These are phyloP conservation scores for Premnoplex brunnescens DNA, from an alignment of 2,797 vertebrate genomes.

Conservation along the genomic window DNA sequence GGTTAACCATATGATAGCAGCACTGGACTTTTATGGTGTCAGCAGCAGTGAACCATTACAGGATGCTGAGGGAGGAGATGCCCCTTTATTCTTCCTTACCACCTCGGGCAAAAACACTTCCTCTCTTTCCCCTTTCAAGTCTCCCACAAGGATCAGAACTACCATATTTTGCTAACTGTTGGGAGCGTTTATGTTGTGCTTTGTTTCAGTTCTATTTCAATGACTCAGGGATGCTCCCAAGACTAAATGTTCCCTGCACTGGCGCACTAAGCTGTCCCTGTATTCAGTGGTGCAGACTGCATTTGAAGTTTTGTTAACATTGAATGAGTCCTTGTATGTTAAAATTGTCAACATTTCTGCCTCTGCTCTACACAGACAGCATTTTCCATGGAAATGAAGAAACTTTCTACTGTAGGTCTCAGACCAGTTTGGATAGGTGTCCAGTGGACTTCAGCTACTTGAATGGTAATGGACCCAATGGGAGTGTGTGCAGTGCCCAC, in stretches of 20 bases:
- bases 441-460: constrained; percentile 84
- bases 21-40: background rate
- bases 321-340: background rate
- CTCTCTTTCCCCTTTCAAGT: background rate
- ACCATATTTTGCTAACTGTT: background rate
- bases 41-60: background rate
- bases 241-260: background rate
- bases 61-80: background rate
- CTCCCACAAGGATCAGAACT: background rate
- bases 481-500: constrained; percentile 93
- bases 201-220: background rate
- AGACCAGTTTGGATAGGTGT: constrained; percentile 90
- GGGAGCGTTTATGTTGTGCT: background rate
- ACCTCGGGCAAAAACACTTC: background rate
- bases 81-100: background rate
- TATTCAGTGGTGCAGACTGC: background rate
- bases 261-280: background rate
- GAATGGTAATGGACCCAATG: constrained; percentile 89
- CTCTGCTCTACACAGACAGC: constrained; percentile 81
- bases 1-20: background rate
- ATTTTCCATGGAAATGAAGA: constrained; percentile 92
- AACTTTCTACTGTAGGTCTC: constrained; percentile 88
- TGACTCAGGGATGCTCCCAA: background rate
- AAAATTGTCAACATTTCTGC: background rate
- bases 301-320: background rate